A percentile compares a stretch with the other conserved stretches of the same genome.
Conservation (phyloP, 2,797 vertebrate species). For the Steatocranus sp. region DNA sequence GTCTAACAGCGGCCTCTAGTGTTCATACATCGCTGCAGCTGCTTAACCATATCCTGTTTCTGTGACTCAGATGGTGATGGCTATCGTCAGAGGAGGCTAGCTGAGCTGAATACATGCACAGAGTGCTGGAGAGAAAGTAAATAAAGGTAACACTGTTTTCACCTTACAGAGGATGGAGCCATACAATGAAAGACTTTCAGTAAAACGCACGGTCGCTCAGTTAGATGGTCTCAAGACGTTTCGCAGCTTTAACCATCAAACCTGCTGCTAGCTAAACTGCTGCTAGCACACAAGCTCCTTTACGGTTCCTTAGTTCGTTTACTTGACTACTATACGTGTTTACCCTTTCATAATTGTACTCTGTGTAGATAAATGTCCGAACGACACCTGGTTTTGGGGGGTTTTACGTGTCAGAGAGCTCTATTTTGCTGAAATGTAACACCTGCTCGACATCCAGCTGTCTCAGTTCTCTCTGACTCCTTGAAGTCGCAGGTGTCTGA, state of each 20-base stretch:
- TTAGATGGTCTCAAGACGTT: background rate
- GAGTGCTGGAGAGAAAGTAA: background rate
- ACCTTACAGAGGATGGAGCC: background rate
- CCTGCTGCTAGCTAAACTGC: slow-evolving; percentile 26
- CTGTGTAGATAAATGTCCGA: accelerated
- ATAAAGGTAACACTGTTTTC: slow-evolving; percentile 3
- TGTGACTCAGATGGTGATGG: slow-evolving; percentile 54
- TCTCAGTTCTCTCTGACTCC: background rate
- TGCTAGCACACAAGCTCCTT: slow-evolving; percentile 22
- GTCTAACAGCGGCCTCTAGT: slow-evolving; percentile 14
- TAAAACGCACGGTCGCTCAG: background rate
- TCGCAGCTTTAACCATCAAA: background rate
- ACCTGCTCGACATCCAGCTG: slow-evolving; percentile 39
- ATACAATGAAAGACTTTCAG: too few species aligned
- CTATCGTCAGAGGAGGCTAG: slow-evolving; percentile 24
- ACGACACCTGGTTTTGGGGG: background rate
- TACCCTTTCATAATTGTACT: accelerated
- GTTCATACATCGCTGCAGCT: background rate
- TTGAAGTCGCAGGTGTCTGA: slow-evolving; percentile 19
- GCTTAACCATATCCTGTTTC: slow-evolving; percentile 68
- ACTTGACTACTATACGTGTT: background rate
- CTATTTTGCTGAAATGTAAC: slow-evolving; percentile 22
- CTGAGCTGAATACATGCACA: slow-evolving; percentile 23
- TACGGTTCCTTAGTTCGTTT: background rate
- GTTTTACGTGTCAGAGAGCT: background rate